Evolutionary conservation across 2,888 invertebrate genomes (phyloP).

Genomic region (Lingula anatina): DNA sequence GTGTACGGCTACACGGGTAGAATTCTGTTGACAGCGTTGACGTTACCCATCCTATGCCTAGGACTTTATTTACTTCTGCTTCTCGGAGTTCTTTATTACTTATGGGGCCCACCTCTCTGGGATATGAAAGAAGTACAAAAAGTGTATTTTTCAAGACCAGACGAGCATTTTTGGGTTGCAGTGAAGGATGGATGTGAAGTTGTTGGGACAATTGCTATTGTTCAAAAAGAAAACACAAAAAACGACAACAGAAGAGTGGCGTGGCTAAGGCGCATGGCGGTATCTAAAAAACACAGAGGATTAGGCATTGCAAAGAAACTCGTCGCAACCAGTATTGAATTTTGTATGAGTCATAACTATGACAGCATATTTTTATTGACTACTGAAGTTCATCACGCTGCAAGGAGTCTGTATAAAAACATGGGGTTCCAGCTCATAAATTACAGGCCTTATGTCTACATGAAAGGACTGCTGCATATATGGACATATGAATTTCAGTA

Average conservation of each 20-base stretch:
- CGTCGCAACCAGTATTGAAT: slow-evolving; percentile 11
- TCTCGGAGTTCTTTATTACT: slow-evolving; percentile 12
- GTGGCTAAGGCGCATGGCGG: slow-evolving; percentile 20
- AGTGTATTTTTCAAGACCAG: slow-evolving; percentile 11
- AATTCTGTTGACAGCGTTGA: slow-evolving; percentile 1
- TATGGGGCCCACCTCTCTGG: slow-evolving; percentile 14
- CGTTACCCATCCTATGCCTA: background rate
- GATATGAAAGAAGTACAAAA: slow-evolving; percentile 14
- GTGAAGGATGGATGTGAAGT: slow-evolving; percentile 12
- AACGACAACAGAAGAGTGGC: slow-evolving; percentile 10
- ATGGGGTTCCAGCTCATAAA: slow-evolving; percentile 13
- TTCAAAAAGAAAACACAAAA: slow-evolving; percentile 5
- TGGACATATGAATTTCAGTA: slow-evolving; percentile 19
- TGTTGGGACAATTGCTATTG: slow-evolving; percentile 19
- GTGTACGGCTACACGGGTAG: background rate
- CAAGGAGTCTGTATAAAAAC: slow-evolving; percentile 12
- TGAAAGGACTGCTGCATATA: slow-evolving; percentile 12
- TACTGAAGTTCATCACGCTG: slow-evolving; percentile 19
- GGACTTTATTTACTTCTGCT: slow-evolving; percentile 8
- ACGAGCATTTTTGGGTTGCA: slow-evolving; percentile 19
- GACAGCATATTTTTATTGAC: slow-evolving; percentile 16
- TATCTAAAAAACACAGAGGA: slow-evolving; percentile 12
- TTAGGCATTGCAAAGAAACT: slow-evolving; percentile 17
- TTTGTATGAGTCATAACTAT: slow-evolving; percentile 13
- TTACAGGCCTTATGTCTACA: slow-evolving; percentile 13